A percentile compares a stretch with the other conserved stretches of the same genome.
Conservation (phyloP, 2,113 vertebrate species). For the Himantopus leucocephalus region DNA sequence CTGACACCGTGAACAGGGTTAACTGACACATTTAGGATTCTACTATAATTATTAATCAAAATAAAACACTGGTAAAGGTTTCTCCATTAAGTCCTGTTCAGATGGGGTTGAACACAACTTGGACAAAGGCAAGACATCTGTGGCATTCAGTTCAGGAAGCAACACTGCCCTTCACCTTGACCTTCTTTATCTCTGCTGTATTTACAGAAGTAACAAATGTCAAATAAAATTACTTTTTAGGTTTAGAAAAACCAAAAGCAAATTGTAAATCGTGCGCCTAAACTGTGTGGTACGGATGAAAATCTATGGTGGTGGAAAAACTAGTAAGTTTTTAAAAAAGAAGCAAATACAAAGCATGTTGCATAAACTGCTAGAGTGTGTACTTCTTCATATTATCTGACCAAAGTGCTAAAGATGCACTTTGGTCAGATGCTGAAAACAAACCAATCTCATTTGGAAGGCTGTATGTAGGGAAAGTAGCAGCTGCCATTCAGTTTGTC, state of each 20-base stretch:
- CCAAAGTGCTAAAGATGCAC: not conserved
- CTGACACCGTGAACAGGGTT: not conserved
- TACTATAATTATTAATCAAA: not conserved
- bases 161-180: not conserved
- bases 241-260: not conserved
- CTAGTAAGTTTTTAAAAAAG: not conserved
- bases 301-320: not conserved
- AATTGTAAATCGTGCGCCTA: not conserved
- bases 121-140: not conserved
- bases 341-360: not conserved
- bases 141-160: not conserved
- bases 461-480: not conserved
- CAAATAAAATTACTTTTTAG: not conserved
- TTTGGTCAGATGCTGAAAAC: not conserved
- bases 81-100: not conserved
- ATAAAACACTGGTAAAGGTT: not conserved
- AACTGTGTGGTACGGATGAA: not conserved
- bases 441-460: not conserved
- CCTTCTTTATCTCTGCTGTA: not conserved
- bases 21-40: not conserved
- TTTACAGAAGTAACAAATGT: not conserved
- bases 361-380: not conserved
- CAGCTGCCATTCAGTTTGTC: not conserved
- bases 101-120: not conserved
- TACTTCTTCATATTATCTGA: not conserved